Percentiles rank a stretch among this genome's conserved stretches.
Conservation (phyloP, 1,140 invertebrate species). For the Caenorhabditis tropicalis region DNA sequence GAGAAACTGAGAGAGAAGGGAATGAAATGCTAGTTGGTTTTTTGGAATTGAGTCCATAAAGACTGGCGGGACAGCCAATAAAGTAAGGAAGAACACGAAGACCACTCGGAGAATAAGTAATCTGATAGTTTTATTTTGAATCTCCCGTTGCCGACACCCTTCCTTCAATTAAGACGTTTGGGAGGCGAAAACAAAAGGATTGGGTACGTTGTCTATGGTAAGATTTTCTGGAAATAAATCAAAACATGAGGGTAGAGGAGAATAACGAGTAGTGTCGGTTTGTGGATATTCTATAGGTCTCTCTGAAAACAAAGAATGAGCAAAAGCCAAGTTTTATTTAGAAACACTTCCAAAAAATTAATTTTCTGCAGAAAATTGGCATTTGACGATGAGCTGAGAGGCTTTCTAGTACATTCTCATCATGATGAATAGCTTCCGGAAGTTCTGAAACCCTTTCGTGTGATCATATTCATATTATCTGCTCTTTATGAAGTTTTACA, state of each 20-base stretch:
- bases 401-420: too few relatives aligned
- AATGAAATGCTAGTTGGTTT: not conserved
- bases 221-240: not conserved
- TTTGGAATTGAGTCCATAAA: not conserved
- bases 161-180: slow-evolving; percentile 33
- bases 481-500: not conserved
- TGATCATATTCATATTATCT: too few relatives aligned
- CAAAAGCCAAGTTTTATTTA: too few relatives aligned
- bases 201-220: not conserved
- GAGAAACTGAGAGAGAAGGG: not conserved
- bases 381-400: too few relatives aligned
- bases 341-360: too few relatives aligned
- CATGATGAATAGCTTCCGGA: too few relatives aligned
- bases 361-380: too few relatives aligned
- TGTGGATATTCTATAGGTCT: not conserved
- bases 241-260: not conserved
- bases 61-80: not conserved
- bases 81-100: slow-evolving; percentile 36
- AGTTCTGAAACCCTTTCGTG: too few relatives aligned
- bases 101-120: slow-evolving; percentile 24
- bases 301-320: too few relatives aligned
- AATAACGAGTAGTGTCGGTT: not conserved
- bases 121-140: slow-evolving; percentile 35
- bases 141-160: not conserved
- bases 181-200: slow-evolving; percentile 33